Evolutionary conservation across 2,888 invertebrate species (phyloP).

Genomic region (Eupithecia centaureata): DNA sequence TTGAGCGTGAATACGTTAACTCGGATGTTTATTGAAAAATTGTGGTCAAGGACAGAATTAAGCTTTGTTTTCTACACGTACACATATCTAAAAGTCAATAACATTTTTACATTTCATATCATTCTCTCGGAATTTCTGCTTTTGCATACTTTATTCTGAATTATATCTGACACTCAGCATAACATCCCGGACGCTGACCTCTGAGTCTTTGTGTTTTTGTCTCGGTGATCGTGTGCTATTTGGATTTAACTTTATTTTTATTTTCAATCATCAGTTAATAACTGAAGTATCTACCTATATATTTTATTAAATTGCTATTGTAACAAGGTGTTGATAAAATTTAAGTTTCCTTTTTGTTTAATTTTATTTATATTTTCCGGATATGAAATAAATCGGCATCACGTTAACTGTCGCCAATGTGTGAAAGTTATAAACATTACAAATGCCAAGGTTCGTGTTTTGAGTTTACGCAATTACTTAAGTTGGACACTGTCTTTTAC

Average conservation of each 20-base stretch:
- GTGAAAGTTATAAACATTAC: constrained; percentile 21
- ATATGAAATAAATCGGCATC: constrained; percentile 28
- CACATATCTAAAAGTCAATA: background rate
- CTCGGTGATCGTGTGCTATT: background rate
- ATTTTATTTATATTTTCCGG: constrained; percentile 34
- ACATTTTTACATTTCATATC: background rate
- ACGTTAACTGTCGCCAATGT: constrained; percentile 23
- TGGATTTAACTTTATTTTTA: background rate
- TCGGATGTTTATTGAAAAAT: background rate
- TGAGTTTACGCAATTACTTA: constrained; percentile 10
- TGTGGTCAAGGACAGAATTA: background rate
- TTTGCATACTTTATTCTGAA: constrained; percentile 3
- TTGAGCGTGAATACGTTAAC: background rate
- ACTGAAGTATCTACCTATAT: too few relatives aligned
- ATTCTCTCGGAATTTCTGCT: background rate
- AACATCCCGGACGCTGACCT: constrained; percentile 3
- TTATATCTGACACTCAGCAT: constrained; percentile 2
- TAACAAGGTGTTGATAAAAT: background rate
- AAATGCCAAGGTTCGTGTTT: constrained; percentile 41
- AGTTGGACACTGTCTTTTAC: constrained; percentile 30
- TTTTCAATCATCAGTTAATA: too few relatives aligned
- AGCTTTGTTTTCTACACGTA: background rate
- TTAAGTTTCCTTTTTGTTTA: constrained; percentile 17
- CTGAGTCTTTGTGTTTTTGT: constrained; percentile 43
- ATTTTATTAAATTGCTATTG: background rate